A percentile compares a stretch with the other conserved stretches of the same genome.
Evolutionary conservation across 2,888 invertebrate species (phyloP).

Genomic region (Mystacides longicornis): DNA sequence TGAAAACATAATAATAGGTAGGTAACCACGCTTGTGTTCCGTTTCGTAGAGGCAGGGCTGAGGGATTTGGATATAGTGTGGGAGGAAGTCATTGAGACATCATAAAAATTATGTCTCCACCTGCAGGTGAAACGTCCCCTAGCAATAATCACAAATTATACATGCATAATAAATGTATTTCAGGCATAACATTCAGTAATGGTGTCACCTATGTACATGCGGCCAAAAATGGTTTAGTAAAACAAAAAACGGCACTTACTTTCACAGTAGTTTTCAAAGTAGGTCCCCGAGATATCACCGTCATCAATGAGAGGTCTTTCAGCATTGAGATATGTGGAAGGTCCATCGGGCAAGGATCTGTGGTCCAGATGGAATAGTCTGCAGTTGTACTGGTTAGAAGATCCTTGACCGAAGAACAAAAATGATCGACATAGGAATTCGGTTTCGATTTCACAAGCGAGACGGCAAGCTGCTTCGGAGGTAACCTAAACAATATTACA

Average conservation of each 20-base stretch:
- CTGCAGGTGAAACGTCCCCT: no score
- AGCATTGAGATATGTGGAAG: constrained; percentile 82
- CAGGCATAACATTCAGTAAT: no score
- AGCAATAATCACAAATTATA: no score
- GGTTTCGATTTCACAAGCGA: constrained; percentile 87
- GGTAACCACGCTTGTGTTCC: no score
- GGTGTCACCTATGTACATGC: no score
- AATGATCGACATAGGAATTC: constrained; percentile 88
- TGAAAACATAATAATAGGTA: no score
- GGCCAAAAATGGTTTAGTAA: background rate
- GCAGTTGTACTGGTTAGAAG: constrained; percentile 74
- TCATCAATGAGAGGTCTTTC: constrained; percentile 87
- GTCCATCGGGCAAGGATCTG: constrained; percentile 85
- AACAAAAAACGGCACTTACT: constrained; percentile 51
- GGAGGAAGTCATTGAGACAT: no score
- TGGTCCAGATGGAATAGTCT: constrained; percentile 88
- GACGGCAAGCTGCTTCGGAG: constrained; percentile 78
- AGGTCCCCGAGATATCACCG: constrained; percentile 82
- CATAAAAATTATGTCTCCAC: no score
- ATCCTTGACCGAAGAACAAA: constrained; percentile 59
- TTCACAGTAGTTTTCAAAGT: constrained; percentile 86
- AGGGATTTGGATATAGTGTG: no score
- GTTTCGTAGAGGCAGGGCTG: no score
- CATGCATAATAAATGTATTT: no score
- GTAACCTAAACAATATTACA: constrained; percentile 51